Evolutionary conservation across 2,888 invertebrate species (phyloP).

Genomic region (Nephrotoma guestfalica): DNA sequence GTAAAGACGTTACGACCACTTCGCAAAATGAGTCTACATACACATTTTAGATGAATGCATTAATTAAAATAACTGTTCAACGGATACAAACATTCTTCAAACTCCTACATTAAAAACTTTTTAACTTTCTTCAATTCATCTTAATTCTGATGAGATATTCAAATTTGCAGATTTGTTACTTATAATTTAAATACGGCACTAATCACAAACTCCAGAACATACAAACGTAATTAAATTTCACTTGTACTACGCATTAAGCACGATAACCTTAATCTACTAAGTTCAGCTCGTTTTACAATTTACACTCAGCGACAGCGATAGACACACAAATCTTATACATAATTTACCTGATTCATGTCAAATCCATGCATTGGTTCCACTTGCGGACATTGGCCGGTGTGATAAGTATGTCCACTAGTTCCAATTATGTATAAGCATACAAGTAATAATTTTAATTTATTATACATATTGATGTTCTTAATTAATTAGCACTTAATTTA

Average conservation of each 20-base stretch:
- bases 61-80: neutral
- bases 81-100: neutral
- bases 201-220: neutral
- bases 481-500: neutral
- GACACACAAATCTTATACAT: neutral
- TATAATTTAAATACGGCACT: neutral
- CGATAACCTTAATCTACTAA: neutral
- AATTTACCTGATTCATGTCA: constrained; percentile 55
- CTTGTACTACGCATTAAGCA: neutral
- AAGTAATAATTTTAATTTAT: neutral
- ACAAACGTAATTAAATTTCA: neutral
- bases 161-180: neutral
- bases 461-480: neutral
- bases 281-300: neutral
- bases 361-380: constrained; percentile 60
- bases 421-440: neutral
- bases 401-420: constrained; percentile 43
- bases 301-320: neutral
- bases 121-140: neutral
- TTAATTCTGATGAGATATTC: neutral
- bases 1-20: too few species aligned
- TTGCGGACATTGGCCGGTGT: constrained; percentile 54
- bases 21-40: too few species aligned
- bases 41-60: neutral
- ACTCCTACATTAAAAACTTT: neutral